Conservation (phyloP, 2,888 invertebrate genomes). For the Harpagoxenus sublaevis region DNA sequence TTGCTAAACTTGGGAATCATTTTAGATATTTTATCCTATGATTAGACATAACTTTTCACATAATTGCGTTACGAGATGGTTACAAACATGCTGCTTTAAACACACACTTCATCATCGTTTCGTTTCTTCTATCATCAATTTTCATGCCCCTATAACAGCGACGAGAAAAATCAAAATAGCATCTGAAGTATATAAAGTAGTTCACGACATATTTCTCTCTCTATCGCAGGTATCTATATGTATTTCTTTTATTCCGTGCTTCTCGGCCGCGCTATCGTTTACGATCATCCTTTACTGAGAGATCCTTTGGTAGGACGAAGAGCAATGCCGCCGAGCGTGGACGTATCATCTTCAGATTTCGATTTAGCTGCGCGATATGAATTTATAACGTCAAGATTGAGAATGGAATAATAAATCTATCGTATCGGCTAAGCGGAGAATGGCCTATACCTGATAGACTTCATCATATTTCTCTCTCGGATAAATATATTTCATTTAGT, state of each 20-base stretch:
- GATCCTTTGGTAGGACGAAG: slow-evolving; percentile 18
- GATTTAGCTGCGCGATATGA: slow-evolving; percentile 68
- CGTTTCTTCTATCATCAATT: slow-evolving; percentile 49
- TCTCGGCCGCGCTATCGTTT: background rate
- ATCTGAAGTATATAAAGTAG: slow-evolving; percentile 58
- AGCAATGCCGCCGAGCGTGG: slow-evolving; percentile 21
- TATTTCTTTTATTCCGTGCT: background rate
- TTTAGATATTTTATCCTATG: background rate
- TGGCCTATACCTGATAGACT: slow-evolving; percentile 20
- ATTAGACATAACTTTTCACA: slow-evolving; percentile 25
- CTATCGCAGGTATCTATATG: background rate
- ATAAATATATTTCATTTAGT: slow-evolving; percentile 29
- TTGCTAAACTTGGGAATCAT: background rate
- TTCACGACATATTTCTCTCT: background rate
- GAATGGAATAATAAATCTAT: slow-evolving; percentile 66
- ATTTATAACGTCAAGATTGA: slow-evolving; percentile 65
- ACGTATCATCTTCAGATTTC: slow-evolving; percentile 65
- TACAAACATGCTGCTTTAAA: background rate
- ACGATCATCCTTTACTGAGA: slow-evolving; percentile 35
- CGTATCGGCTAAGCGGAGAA: slow-evolving; percentile 36
- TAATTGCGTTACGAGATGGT: slow-evolving; percentile 50
- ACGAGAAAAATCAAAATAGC: slow-evolving; percentile 77
- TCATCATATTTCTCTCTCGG: slow-evolving; percentile 7
- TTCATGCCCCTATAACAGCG: slow-evolving; percentile 66
- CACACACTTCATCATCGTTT: background rate